phyloP scores from a whole-genome alignment of 2,888 invertebrate species.

The Cerastis rubricosa region DNA sequence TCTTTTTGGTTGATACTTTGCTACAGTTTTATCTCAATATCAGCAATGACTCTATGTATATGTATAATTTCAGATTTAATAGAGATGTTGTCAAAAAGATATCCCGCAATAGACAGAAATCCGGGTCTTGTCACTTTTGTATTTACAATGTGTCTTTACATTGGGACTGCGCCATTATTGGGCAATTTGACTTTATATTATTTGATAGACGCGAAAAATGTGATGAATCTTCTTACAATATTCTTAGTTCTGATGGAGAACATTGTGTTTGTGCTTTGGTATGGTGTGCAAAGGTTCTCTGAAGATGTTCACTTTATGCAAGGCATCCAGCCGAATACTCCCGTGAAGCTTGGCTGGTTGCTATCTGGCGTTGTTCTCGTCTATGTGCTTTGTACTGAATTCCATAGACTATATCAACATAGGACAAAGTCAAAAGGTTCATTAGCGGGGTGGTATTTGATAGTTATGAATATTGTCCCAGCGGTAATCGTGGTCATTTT shows the following conservation, averaged over 20 bases:
- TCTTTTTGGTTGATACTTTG: slow-evolving; percentile 75
- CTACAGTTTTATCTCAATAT: slow-evolving; percentile 73
- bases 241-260: slow-evolving; percentile 76
- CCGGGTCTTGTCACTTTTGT: slow-evolving; percentile 75
- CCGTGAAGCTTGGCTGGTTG: slow-evolving; percentile 79
- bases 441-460: slow-evolving; percentile 59
- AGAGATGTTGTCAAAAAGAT: slow-evolving; percentile 72
- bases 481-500: slow-evolving; percentile 58
- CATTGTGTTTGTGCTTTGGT: slow-evolving; percentile 81
- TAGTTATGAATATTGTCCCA: slow-evolving; percentile 51
- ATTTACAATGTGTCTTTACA: slow-evolving; percentile 69
- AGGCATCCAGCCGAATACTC: slow-evolving; percentile 80
- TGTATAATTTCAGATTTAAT: slow-evolving; percentile 74
- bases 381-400: slow-evolving; percentile 73
- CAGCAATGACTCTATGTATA: slow-evolving; percentile 72
- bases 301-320: slow-evolving; percentile 89
- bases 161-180: slow-evolving; percentile 77
- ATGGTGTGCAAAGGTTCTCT: slow-evolving; percentile 82
- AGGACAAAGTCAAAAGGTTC: slow-evolving; percentile 21
- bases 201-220: slow-evolving; percentile 69
- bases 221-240: slow-evolving; percentile 66
- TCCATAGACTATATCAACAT: slow-evolving; percentile 46
- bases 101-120: slow-evolving; percentile 70
- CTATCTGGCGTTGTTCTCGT: slow-evolving; percentile 68
- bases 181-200: slow-evolving; percentile 71